Base-by-base conservation (phyloP, 2,888 invertebrate species). In the Drosophila meridiana region DNA sequence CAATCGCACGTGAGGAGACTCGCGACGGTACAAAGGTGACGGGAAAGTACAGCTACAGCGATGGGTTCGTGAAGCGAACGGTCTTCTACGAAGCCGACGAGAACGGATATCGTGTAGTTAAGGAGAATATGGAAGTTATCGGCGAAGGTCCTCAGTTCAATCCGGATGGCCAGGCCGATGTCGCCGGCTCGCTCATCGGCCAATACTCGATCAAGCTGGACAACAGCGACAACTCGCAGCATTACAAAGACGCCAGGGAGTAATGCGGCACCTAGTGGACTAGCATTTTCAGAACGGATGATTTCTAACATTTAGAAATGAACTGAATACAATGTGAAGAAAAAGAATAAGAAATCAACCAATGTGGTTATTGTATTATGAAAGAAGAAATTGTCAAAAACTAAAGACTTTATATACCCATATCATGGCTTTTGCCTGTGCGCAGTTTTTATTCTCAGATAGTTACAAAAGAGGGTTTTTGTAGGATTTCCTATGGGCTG, bases 51-150 rank as follows among this genome's bases (percentile, higher is more conserved):
- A 94, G 94, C 6, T 95, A 95, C 92, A 94, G 94, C 73, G 95
- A 95, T 91, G 95, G 95, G 0, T 95, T 92, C 81, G 94, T 93
- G 78, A 93, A 92, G 81, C 93, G 94, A 30, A 94, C 94, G 0
- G 94, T 95, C 0, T 92, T 94, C 72, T 95, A 95, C 84, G 93
- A 93, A 63, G 95, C 95, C 80, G 95, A 95, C 90, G 94, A 95
- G 82, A 94, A 94, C 71, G 95, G 95, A 65, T 95, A 95, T 91
- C 92, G 95, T 81, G 94, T 95, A 20, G 91, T 94, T n/a, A 94
- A 94, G 76, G 94, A 94, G 70, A 92, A 92, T 3, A 92, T 91
- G 52, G 91, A 94, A 83, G 93, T 94, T 13, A 93, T 94, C 73
- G 94, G 94, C 28, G 91, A 93, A 68, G 94, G 94, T 13, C 94